A percentile compares a stretch with the other conserved stretches of the same genome.
phyloP scores from a whole-genome alignment of 30 jellyfish, hydroid and myxozoan species.

The Pelagia noctiluca region DNA sequence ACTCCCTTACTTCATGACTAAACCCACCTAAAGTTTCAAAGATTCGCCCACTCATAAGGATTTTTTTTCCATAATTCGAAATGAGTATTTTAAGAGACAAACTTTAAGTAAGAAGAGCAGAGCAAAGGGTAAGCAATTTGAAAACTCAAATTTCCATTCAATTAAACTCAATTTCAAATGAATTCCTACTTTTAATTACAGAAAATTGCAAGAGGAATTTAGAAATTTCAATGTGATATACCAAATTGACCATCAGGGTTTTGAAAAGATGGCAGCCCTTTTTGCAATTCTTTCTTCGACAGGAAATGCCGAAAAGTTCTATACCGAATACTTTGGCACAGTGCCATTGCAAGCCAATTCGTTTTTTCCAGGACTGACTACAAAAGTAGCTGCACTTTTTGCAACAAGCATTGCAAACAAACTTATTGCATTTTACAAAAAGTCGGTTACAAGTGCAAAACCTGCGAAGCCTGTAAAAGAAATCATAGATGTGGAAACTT shows the following conservation, averaged over 20 bases:
- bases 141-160: too few relatives aligned
- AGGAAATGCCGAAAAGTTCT: slow-evolving; percentile 46
- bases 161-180: too few relatives aligned
- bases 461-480: slow-evolving; percentile 23
- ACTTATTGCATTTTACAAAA: slow-evolving; percentile 9
- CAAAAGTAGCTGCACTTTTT: slow-evolving; percentile 31
- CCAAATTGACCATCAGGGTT: slow-evolving; percentile 15
- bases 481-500: slow-evolving; percentile 4
- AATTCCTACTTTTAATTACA: too few relatives aligned
- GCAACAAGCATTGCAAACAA: not conserved
- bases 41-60: too few relatives aligned
- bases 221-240: not conserved
- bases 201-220: slow-evolving; percentile 29
- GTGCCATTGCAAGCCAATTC: slow-evolving; percentile 26
- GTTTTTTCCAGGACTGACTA: slow-evolving; percentile 18
- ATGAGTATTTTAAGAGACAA: too few relatives aligned
- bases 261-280: slow-evolving; percentile 30
- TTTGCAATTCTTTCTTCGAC: slow-evolving; percentile 17
- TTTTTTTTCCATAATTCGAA: too few relatives aligned
- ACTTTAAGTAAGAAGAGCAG: too few relatives aligned
- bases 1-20: too few relatives aligned
- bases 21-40: too few relatives aligned
- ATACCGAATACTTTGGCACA: slow-evolving; percentile 20
- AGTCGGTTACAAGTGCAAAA: not conserved
- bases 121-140: too few relatives aligned